Evolutionary conservation across 2,113 vertebrate genomes (phyloP), one percentile per base, ranked within the genome.

Genomic region (Baryphthengus martii): DNA sequence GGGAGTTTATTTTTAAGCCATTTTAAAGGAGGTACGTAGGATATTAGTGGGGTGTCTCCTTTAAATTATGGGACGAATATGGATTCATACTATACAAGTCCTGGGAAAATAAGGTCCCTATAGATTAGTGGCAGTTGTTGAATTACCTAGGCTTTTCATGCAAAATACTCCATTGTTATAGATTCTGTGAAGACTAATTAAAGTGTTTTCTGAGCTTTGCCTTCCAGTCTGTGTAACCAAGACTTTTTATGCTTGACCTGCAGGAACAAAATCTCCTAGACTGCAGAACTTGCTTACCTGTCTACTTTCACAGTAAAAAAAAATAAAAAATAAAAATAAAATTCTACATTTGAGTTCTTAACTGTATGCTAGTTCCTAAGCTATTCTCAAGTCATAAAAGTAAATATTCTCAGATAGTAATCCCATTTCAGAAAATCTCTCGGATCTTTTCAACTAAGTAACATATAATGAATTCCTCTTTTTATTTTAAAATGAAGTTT

Each of bases 161-260:
- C 44, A 93, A 97, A 95, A 93, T 66, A 90, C 4, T 78, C 40
- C 15, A 4, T 40, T 94, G 75, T 86, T 84, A 91, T 26, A 77
- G 94, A 96, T 88, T 96, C 82, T 93, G 17, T 81, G 82, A 96
- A 96, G 84, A 78, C 72, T 91, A 95, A 95, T 93, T 94, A 93
- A 95, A 84, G 13, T 23, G 29, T 96, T 92, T 94, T 89, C 62
- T 87, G 50, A 92, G 75, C 49, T 96, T 88, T 89, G 66, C 47
- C 78, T 79, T 65, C 49, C 42, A 47, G 31, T 81, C n/a, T n/a
- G 15, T 79, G 56, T 42, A 89, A 68, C 59, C 15, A 7, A 92
- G 61, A 35, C 19, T 67, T 61, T 95, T 97, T 39, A 84, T 44
- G 16, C 24, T 14, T 85, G 72, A 93, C 47, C 63, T 85, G 37